phyloP scores from a whole-genome alignment of 2,113 vertebrate genomes.

The Hippolais icterina region DNA sequence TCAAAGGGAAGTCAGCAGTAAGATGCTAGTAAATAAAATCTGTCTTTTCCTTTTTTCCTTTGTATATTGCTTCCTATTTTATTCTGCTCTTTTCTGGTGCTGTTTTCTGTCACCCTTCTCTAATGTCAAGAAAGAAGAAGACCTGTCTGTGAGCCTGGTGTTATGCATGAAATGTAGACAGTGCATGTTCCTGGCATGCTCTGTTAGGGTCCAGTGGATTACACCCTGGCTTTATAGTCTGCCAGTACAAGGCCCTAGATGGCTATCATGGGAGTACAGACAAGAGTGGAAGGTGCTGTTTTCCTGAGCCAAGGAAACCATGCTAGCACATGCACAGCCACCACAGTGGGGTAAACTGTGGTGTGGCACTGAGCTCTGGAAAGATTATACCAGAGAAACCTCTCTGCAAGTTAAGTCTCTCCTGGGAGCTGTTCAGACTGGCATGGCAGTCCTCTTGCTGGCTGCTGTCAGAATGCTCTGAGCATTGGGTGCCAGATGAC shows the following conservation, averaged over 20 bases:
- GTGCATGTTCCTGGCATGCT: background rate
- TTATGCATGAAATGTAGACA: background rate
- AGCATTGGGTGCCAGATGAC: background rate
- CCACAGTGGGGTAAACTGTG: rapidly evolving
- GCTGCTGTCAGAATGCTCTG: background rate
- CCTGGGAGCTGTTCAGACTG: background rate
- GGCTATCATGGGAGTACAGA: rapidly evolving
- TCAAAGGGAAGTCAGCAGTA: background rate
- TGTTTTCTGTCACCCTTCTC: background rate
- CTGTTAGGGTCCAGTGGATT: background rate
- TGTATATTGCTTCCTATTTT: background rate
- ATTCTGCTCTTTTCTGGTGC: background rate
- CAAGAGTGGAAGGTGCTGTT: background rate
- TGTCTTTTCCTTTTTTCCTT: background rate
- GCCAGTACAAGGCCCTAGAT: background rate
- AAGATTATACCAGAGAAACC: background rate
- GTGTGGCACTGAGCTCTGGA: background rate
- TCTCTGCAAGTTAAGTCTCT: background rate
- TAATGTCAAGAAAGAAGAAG: background rate
- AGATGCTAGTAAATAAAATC: background rate
- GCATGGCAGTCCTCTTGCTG: background rate
- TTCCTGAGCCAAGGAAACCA: background rate
- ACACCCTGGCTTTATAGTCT: background rate
- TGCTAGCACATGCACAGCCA: rapidly evolving
- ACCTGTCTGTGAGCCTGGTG: background rate